phyloP scores from a whole-genome alignment of 2,113 vertebrate genomes.

The Megalops atlanticus region DNA sequence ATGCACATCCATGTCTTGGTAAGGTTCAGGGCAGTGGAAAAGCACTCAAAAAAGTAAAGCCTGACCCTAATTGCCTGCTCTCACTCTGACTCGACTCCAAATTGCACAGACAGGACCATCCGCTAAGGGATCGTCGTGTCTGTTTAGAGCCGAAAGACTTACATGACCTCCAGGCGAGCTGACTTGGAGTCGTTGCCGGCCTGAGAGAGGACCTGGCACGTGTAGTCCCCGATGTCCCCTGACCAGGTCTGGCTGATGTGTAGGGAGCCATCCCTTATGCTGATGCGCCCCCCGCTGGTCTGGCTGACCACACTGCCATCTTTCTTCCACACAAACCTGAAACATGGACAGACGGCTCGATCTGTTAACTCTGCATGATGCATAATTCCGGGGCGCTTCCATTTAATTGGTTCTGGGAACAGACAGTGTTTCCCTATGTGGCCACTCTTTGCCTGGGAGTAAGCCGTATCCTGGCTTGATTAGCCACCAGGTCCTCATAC shows the following conservation, averaged over 20 bases:
- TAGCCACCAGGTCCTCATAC: not conserved
- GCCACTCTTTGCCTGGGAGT: not conserved
- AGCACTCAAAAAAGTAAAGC: not conserved
- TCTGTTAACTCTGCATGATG: not conserved
- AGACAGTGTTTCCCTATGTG: too few species aligned
- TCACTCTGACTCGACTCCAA: not conserved
- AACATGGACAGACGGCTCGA: not conserved
- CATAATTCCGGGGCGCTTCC: too few species aligned
- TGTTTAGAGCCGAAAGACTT: constrained; percentile 59
- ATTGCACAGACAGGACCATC: not conserved
- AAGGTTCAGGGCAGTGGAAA: not conserved
- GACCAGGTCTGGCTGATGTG: constrained; percentile 95
- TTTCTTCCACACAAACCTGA: constrained; percentile 89
- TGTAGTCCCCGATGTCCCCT: constrained; percentile 94
- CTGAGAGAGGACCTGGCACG: constrained; percentile 81
- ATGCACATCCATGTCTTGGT: not conserved
- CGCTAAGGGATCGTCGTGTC: not conserved
- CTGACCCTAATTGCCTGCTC: constrained; percentile 1
- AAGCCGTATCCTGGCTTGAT: not conserved
- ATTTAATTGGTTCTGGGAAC: too few species aligned
- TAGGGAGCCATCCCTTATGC: constrained; percentile 81
- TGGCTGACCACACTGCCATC: constrained; percentile 70
- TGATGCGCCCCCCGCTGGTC: constrained; percentile 78
- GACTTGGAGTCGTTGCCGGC: constrained; percentile 85
- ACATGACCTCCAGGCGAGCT: constrained; percentile 94